phyloP scores from a whole-genome alignment of 2,113 vertebrate genomes.

The Crotalus helleri region DNA sequence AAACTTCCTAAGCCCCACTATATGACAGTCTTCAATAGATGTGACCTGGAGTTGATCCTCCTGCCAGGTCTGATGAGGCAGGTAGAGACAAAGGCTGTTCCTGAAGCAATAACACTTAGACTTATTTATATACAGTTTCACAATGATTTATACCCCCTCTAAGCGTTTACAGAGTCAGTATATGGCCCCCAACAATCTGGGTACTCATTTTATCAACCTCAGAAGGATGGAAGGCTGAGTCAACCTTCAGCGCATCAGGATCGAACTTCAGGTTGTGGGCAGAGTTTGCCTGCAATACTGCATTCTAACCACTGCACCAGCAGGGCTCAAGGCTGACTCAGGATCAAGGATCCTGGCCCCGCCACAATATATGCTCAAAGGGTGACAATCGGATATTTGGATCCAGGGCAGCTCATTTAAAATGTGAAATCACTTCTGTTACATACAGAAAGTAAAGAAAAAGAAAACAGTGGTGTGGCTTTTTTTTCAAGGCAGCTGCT shows the following conservation, averaged over 20 bases:
- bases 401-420: not conserved
- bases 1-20: not conserved
- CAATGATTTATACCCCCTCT: too few relatives aligned
- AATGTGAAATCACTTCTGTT: not conserved
- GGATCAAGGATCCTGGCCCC: not conserved
- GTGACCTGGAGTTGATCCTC: not conserved
- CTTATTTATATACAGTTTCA: too few relatives aligned
- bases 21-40: not conserved
- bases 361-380: not conserved
- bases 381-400: not conserved
- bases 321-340: too few relatives aligned
- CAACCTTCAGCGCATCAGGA: not conserved
- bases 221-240: not conserved
- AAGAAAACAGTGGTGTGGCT: not conserved
- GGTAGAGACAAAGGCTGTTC: not conserved
- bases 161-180: not conserved
- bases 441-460: not conserved
- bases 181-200: not conserved
- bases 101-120: not conserved
- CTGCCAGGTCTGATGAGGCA: not conserved
- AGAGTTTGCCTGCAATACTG: not conserved
- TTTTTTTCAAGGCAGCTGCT: not conserved
- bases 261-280: not conserved
- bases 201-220: not conserved
- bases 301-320: not conserved